Evolutionary conservation across 1,140 invertebrate genomes (phyloP), one percentile per base, ranked within the genome.

Genomic region (Coenobita brevimanus): DNA sequence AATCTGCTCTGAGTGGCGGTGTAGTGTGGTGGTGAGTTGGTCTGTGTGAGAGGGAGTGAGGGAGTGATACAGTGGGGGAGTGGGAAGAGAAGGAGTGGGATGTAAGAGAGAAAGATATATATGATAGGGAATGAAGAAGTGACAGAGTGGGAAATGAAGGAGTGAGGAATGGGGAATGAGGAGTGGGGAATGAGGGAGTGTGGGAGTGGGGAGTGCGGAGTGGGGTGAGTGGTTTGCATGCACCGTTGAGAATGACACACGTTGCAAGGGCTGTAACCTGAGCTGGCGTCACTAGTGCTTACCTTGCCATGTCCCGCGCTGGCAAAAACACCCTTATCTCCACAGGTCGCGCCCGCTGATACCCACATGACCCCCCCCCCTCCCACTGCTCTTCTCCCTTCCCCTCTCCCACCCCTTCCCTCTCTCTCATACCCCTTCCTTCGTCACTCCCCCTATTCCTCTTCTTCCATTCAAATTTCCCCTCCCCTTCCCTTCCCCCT

Each of bases 321-420:
- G 43, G n/a, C 27, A 30, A 78, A 78, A 78, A 78, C 30, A 3
- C 1, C 33, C 75, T 78, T 78, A 78, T 78, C 75, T 78, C 17
- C 43, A 17, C n/a, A 15, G 43, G 75, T 57, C 54, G n/a, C 54
- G n/a, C 54, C 54, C n/a, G 54, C n/a, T 10, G 54, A 13, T 57
- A 57, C 54, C n/a, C 54, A 13, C n/a, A 57, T 57, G n/a, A 13
- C 54, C n/a, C 64, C 64, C 21, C n/a, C 64, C 6, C 30, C 30
- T 67, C 64, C 64, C 64, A 4, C 64, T 30, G 24, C 38, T 36
- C 15, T 30, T 17, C 36, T 30, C 30, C 38, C 15, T 36, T 17
- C 38, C 36, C 38, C 30, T 17, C 30, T 6, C 6, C 38, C 17
- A 17, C 6, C 69, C 33, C 38, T 30, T 30, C 17, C 69, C 69